Evolutionary conservation across 2,797 vertebrate genomes (phyloP), one percentile per base, ranked within the genome.

Genomic region (Telmatherina bonti): DNA sequence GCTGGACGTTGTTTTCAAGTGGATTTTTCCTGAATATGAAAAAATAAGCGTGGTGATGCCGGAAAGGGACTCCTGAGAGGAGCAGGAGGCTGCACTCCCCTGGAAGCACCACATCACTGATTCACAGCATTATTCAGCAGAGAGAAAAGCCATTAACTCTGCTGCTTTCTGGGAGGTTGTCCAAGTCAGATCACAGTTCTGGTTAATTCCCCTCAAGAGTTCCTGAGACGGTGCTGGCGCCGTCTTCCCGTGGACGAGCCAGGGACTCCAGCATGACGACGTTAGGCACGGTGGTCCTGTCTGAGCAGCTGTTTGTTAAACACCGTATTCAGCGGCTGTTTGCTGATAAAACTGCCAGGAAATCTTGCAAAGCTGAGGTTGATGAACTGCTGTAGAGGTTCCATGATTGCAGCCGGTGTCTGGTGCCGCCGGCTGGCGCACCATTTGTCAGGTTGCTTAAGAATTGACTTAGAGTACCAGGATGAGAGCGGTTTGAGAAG

Each of bases 81-180:
- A 85, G 82, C 87, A 81, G 80, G 91, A 92, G 90, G 92, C 85
- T 85, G 79, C 87, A 81, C 86, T 86, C 85, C 83, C 59, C 86
- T 88, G 85, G 88, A 82, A 76, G 72, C 72, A 74, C 80, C 84
- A 81, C 92, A 92, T 93, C 93, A 92, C 74, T 76, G 65, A 93
- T 92, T 93, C 93, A 92, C 91, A 92, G 84, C 90, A 89, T 91
- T 92, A 92, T 93, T 94, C 92, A 92, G 79, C 80, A 81, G 86
- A 92, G 78, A 91, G 88, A 91, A 91, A 89, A 81, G 86, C 90
- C 89, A 92, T 93, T 94, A 92, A 92, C 88, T 85, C 68, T 62
- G 85, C 85, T 69, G 86, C 83, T 90, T 92, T 92, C 93, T 92
- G 91, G 91, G 91, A 91, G 55, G 70, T 27, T 5, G 78, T 92